Percentiles rank a stretch among this genome's conserved stretches.
phyloP scores from a whole-genome alignment of 2,797 vertebrate genomes.

The Cyprinodon diabolis region DNA sequence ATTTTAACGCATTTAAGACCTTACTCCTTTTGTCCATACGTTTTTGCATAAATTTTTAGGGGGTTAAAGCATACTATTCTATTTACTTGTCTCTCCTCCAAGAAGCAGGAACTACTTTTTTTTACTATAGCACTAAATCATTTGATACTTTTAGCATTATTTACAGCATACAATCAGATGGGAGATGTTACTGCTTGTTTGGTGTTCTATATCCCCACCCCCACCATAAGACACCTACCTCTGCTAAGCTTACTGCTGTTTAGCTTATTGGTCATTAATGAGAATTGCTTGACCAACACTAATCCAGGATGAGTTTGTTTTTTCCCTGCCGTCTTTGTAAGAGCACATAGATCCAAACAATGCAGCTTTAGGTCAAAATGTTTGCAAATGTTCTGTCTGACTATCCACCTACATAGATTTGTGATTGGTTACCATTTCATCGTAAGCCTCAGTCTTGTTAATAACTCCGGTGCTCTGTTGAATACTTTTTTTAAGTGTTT shows the following conservation, averaged over 20 bases:
- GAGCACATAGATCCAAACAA: slow-evolving; percentile 29
- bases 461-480: slow-evolving; percentile 78
- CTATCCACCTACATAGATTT: slow-evolving; percentile 43
- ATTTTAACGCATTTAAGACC: slow-evolving; percentile 24
- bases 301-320: slow-evolving; percentile 44
- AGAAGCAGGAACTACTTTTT: slow-evolving; percentile 34
- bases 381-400: slow-evolving; percentile 53
- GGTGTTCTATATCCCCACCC: slow-evolving; percentile 3
- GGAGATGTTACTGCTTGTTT: slow-evolving; percentile 35
- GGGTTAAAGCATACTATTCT: slow-evolving; percentile 30
- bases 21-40: background rate
- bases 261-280: slow-evolving; percentile 36
- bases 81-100: slow-evolving; percentile 21
- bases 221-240: slow-evolving; percentile 54
- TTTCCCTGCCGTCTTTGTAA: slow-evolving; percentile 21
- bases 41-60: background rate
- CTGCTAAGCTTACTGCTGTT: slow-evolving; percentile 46
- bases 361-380: slow-evolving; percentile 55
- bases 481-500: slow-evolving; percentile 74
- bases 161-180: slow-evolving; percentile 50
- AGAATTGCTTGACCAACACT: slow-evolving; percentile 51
- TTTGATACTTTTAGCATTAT: slow-evolving; percentile 20
- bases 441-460: slow-evolving; percentile 46
- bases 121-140: slow-evolving; percentile 47
- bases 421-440: slow-evolving; percentile 64